These are phyloP conservation scores for Hippopotamyrus pictus DNA, from an alignment of 2,797 vertebrate species.

Conservation along the genomic window DNA sequence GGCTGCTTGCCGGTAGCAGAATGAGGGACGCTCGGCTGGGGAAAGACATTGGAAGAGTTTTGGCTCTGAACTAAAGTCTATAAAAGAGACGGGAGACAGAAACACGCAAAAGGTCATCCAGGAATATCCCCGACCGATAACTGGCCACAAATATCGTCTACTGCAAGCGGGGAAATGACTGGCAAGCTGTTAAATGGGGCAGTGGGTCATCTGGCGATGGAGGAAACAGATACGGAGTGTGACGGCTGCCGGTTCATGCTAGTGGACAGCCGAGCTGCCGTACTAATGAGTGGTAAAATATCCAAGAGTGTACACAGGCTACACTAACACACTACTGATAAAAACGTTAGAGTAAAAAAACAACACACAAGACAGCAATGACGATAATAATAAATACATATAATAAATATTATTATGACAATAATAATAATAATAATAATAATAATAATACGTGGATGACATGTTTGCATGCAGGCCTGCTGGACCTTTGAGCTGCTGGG, in stretches of 20 bases:
- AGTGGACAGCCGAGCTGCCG: not conserved
- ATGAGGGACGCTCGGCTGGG: slow-evolving; percentile 62
- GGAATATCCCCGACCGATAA: slow-evolving; percentile 11
- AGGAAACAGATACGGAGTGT: not conserved
- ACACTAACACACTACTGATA: not conserved
- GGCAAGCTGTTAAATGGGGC: not conserved
- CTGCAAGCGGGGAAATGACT: not conserved
- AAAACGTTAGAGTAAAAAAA: not conserved
- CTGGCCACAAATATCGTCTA: not conserved
- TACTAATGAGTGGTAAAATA: not conserved
- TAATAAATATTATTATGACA: not conserved
- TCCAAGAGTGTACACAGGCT: not conserved
- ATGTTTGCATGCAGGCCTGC: slow-evolving; percentile 27
- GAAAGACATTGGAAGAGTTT: slow-evolving; percentile 62
- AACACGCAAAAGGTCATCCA: slow-evolving; percentile 26
- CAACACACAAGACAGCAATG: not conserved
- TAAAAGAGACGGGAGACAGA: slow-evolving; percentile 35
- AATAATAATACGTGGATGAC: not conserved
- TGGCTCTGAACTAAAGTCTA: slow-evolving; percentile 71
- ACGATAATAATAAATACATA: not conserved
- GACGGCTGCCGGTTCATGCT: not conserved
- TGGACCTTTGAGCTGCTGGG: slow-evolving; percentile 59
- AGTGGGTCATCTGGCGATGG: not conserved
- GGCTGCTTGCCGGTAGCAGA: slow-evolving; percentile 69
- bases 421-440: not conserved